Evolutionary conservation across 1,140 invertebrate species (phyloP), one percentile per base, ranked within the genome.

Genomic region (Drosophila nigrodunni): DNA sequence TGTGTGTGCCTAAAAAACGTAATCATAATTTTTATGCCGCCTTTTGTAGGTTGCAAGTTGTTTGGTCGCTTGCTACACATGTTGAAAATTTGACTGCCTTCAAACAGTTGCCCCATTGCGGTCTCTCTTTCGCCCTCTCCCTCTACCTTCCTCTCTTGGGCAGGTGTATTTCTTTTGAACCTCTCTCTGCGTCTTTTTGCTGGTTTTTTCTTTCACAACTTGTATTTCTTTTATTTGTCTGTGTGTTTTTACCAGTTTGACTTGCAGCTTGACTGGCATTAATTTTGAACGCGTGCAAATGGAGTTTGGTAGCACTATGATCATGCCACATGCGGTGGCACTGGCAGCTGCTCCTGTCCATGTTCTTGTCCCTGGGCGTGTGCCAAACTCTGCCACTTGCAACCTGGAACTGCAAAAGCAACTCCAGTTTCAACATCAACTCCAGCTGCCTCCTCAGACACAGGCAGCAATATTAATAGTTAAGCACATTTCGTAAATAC

Each of bases 81-180:
- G 73, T 49, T 83, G 60, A 71, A 75, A 80, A 83, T 79, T 78
- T 54, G 73, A 75, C 67, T 67, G 59, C 43, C 57, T 69, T 41
- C 18, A 57, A 52, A 61, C 18, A 15, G 46, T 59, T 50, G 69
- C 69, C 52, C 69, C 61, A 66, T 72, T 72, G 60, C 69, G 52
- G 61, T 9, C 44, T 61, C 25, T 30, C 25, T 30, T 6, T 6
- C 25, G 0, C 4, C 3, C 25, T 30, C 25, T 25, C 2, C 25
- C 25, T 30, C 25, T 30, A 2, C 4, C 6, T 2, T 30, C 25
- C 2, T 30, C 25, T 30, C 43, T 43, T 49, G 44, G 76, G 82
- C 82, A 87, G 82, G 82, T 87, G 82, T 87, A 79, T 87, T 82
- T 80, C 78, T 73, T 83, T 46, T 79, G 68, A 73, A 69, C 80